Evolutionary conservation across 2,888 invertebrate species (phyloP).

Genomic region (Oligia fasciuncula): DNA sequence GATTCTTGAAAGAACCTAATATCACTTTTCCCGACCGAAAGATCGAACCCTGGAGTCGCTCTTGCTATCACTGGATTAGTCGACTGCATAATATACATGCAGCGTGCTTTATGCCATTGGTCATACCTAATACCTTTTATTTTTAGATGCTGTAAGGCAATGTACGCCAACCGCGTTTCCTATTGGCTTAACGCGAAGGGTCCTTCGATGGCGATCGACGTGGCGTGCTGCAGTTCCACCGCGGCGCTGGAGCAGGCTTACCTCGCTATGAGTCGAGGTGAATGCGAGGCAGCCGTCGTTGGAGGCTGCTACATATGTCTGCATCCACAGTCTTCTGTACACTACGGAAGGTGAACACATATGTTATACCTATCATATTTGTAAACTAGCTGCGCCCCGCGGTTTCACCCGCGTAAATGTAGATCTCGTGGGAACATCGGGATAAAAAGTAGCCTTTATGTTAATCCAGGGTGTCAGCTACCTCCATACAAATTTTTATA

Average conservation of each 20-base stretch:
- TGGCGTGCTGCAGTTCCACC: conserved; percentile 78
- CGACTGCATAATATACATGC: neutral
- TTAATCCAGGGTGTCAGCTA: too few species aligned
- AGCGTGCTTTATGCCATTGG: too few species aligned
- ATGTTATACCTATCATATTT: neutral
- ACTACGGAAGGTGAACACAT: conserved; percentile 75
- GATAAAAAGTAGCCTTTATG: too few species aligned
- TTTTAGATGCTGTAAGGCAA: conserved; percentile 78
- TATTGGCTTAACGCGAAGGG: conserved; percentile 84
- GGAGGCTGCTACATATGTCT: conserved; percentile 90
- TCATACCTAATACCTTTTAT: neutral
- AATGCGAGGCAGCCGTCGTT: conserved; percentile 90
- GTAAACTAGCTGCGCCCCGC: neutral
- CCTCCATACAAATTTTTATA: too few species aligned
- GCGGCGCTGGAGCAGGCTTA: conserved; percentile 78
- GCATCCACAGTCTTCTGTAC: conserved; percentile 86
- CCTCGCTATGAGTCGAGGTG: conserved; percentile 75
- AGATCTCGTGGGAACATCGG: too few species aligned
- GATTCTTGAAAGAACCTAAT: neutral
- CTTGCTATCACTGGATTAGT: neutral
- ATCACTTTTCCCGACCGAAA: neutral
- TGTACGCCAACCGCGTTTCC: conserved; percentile 84
- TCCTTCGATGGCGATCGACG: conserved; percentile 79
- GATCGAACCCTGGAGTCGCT: neutral
- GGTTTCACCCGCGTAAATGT: too few species aligned